Conservation (phyloP, 53 echinoderm and acorn worm species). For the Holothuria leucospilota region DNA sequence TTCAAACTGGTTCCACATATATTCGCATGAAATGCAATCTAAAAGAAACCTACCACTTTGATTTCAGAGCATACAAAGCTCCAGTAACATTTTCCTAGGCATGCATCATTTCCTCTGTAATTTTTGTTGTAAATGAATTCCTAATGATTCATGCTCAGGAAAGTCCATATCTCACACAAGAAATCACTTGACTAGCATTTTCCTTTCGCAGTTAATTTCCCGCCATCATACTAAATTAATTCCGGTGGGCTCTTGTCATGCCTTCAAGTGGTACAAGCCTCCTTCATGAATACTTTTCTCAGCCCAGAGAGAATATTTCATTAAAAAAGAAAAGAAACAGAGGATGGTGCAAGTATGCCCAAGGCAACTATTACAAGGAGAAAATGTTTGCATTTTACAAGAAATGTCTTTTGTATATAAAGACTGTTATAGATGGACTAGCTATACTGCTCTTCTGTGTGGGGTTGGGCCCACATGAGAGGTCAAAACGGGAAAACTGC, state of each 20-base stretch:
- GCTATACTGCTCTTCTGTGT: too few species aligned
- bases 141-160: slow-evolving; percentile 26
- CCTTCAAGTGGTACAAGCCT: slow-evolving; percentile 27
- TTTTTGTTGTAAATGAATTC: slow-evolving; percentile 19
- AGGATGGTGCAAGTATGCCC: slow-evolving; percentile 28
- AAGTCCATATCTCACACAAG: slow-evolving; percentile 10
- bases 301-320: slow-evolving; percentile 29
- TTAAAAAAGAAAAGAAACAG: neutral
- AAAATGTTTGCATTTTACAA: slow-evolving; percentile 42
- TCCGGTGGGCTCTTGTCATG: slow-evolving; percentile 32
- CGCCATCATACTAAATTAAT: slow-evolving; percentile 35
- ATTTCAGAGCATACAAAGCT: too few species aligned
- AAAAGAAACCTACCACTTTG: too few species aligned
- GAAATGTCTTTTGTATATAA: neutral
- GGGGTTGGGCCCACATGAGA: too few species aligned
- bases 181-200: slow-evolving; percentile 29
- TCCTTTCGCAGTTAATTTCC: slow-evolving; percentile 1
- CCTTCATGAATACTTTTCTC: slow-evolving; percentile 19
- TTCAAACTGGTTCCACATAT: too few species aligned
- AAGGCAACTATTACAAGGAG: slow-evolving; percentile 10
- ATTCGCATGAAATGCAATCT: too few species aligned
- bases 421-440: too few species aligned
- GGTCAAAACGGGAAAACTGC: too few species aligned
- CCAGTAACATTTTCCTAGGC: too few species aligned
- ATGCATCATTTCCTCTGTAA: slow-evolving; percentile 2